Evolutionary conservation across 2,797 vertebrate species (phyloP).

Genomic region (Danio tinwini): DNA sequence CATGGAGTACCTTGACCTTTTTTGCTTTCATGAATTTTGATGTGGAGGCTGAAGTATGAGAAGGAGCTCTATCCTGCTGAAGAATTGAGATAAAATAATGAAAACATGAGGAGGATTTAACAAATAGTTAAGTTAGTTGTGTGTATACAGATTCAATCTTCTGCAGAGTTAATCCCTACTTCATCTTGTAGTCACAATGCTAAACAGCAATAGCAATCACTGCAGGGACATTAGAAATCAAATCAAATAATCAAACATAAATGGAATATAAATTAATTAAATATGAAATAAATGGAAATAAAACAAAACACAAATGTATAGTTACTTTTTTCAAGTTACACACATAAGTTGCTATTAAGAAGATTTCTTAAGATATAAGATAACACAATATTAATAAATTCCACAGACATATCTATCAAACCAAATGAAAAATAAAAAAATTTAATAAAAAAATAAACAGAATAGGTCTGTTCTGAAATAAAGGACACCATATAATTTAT

Average conservation of each 20-base stretch:
- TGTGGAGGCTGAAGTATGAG: too few relatives aligned
- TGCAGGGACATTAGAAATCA: not conserved
- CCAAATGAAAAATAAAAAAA: slow-evolving; percentile 6
- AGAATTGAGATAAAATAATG: too few relatives aligned
- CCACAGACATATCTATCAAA: not conserved
- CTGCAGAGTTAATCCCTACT: not conserved
- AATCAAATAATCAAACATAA: not conserved
- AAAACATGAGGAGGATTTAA: not conserved
- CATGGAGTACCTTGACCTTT: too few relatives aligned
- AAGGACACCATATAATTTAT: slow-evolving; percentile 19
- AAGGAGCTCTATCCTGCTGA: too few relatives aligned
- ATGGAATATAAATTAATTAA: not conserved
- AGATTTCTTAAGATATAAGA: too few relatives aligned
- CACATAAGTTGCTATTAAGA: not conserved
- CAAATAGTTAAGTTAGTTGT: not conserved
- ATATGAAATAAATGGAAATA: too few relatives aligned
- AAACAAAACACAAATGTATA: not conserved
- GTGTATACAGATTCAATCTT: not conserved
- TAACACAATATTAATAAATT: too few relatives aligned
- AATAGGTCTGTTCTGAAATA: not conserved
- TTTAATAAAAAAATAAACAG: too few relatives aligned
- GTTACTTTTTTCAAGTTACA: not conserved
- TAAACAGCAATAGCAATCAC: not conserved
- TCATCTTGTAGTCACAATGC: not conserved
- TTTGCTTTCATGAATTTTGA: too few relatives aligned